These are phyloP conservation scores for Acronicta leporina DNA, from an alignment of 2,888 invertebrate species.

Conservation along the genomic window DNA sequence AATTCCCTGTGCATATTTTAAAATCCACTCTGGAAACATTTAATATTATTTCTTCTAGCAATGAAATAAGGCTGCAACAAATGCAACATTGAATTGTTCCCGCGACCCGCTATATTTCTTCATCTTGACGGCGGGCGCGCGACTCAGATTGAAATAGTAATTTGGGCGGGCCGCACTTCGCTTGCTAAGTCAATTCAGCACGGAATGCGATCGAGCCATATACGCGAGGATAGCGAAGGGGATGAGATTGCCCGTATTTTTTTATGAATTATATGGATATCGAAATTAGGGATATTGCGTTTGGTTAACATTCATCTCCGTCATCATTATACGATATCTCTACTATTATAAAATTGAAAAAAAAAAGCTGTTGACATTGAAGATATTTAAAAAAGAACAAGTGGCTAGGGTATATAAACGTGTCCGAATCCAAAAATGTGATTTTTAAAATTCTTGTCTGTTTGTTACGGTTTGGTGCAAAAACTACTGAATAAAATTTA, in stretches of 20 bases:
- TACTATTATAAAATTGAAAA: too few relatives aligned
- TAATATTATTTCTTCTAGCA: conserved; percentile 5
- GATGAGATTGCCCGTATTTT: background rate
- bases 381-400: too few relatives aligned
- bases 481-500: too few relatives aligned
- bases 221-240: conserved; percentile 8
- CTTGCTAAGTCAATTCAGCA: conserved; percentile 74
- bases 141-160: conserved; percentile 78
- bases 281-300: conserved; percentile 2
- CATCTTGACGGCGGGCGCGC: conserved; percentile 28
- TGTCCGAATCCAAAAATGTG: too few relatives aligned
- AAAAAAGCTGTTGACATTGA: too few relatives aligned
- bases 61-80: conserved; percentile 33
- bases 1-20: background rate
- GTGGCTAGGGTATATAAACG: too few relatives aligned
- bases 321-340: too few relatives aligned
- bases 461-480: too few relatives aligned
- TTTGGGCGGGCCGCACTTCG: conserved; percentile 76
- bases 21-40: background rate
- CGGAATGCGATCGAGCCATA: conserved; percentile 35
- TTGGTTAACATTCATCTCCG: too few relatives aligned
- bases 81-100: conserved; percentile 30
- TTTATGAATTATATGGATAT: conserved; percentile 1
- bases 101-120: conserved; percentile 38
- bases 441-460: too few relatives aligned